These are phyloP conservation scores for Phalacrocorax aristotelis DNA, from an alignment of 2,113 vertebrate species.

Conservation along the genomic window DNA sequence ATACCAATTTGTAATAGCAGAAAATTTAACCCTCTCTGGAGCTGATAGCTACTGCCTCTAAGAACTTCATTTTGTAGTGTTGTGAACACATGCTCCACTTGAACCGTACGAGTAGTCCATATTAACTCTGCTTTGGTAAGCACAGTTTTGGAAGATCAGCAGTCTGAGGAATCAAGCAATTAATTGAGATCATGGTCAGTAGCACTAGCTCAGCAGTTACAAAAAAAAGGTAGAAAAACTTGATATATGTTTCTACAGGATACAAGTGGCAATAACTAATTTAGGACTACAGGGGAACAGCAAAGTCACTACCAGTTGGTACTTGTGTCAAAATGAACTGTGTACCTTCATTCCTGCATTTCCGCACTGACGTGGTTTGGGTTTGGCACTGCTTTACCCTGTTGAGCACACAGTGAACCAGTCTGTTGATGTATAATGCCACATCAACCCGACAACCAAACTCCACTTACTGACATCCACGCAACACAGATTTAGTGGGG, in stretches of 20 bases:
- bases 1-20: neutral
- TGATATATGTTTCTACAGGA: neutral
- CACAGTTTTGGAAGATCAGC: neutral
- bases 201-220: neutral
- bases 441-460: accelerated
- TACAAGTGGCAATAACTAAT: neutral
- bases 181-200: accelerated
- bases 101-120: neutral
- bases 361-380: accelerated
- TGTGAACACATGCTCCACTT: neutral
- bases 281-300: neutral
- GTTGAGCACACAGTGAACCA: too few species aligned
- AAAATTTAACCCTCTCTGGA: neutral
- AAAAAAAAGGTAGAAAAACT: neutral
- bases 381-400: neutral
- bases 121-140: neutral
- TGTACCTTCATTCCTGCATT: neutral
- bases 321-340: accelerated
- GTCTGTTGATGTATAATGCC: accelerated
- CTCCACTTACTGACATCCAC: neutral
- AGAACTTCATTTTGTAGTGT: neutral
- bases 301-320: neutral
- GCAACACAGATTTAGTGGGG: accelerated
- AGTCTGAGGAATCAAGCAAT: neutral
- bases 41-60: neutral